Conservation (phyloP, 2,113 vertebrate genomes). For the Proteles cristata region DNA sequence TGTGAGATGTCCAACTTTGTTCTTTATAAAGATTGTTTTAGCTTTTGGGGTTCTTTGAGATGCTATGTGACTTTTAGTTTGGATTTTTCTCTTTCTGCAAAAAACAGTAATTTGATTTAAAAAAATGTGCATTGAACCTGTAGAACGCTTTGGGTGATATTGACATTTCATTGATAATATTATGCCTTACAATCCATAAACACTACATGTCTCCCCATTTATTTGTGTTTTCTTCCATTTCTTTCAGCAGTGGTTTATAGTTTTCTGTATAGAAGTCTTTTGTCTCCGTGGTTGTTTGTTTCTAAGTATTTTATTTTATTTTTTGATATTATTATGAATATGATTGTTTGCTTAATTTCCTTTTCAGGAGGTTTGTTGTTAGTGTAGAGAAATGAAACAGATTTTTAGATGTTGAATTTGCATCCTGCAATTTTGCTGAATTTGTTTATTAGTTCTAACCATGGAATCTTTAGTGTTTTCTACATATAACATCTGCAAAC, state of each 20-base stretch:
- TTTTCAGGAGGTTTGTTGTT: not conserved
- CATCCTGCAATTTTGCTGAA: not conserved
- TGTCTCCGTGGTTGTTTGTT: not conserved
- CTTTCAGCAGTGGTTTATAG: not conserved
- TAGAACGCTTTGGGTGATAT: not conserved
- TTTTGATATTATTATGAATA: not conserved
- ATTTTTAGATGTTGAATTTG: not conserved
- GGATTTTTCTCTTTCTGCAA: not conserved
- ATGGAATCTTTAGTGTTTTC: not conserved
- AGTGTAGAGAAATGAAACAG: not conserved
- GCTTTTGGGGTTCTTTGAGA: not conserved
- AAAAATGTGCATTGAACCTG: not conserved
- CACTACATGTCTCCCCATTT: not conserved
- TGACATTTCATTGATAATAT: not conserved
- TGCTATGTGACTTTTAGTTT: not conserved
- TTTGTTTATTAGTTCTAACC: not conserved
- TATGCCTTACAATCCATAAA: not conserved
- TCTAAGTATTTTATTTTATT: not conserved
- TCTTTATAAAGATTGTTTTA: not conserved
- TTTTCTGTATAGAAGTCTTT: not conserved
- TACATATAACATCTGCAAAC: not conserved
- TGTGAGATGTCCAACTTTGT: not conserved
- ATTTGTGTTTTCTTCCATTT: not conserved
- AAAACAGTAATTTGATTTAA: not conserved
- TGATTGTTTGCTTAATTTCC: not conserved